These are phyloP conservation scores for Clarias magur DNA, from an alignment of 2,113 vertebrate genomes.

Conservation along the genomic window DNA sequence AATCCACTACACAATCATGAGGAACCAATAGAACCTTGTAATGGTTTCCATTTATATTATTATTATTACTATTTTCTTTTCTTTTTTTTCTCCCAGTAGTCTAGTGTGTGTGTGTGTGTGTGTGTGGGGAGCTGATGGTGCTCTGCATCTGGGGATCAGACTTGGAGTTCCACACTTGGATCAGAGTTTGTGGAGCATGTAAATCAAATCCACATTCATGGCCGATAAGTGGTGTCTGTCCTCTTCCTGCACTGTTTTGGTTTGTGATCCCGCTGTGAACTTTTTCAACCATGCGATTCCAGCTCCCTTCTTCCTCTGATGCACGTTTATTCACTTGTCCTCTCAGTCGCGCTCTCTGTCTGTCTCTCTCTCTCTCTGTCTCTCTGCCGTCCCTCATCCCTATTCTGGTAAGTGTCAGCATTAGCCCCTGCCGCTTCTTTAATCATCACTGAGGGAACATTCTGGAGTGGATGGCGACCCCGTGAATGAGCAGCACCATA, in stretches of 20 bases:
- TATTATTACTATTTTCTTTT: neutral
- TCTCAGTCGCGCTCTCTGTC: neutral
- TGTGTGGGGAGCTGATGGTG: neutral
- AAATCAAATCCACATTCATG: conserved; percentile 35
- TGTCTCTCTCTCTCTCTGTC: neutral
- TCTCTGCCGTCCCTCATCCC: neutral
- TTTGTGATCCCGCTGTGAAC: conserved; percentile 38
- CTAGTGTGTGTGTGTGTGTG: neutral
- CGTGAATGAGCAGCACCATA: conserved; percentile 40
- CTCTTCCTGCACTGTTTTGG: conserved; percentile 40
- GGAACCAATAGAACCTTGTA: conserved; percentile 14
- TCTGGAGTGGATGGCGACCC: conserved; percentile 46
- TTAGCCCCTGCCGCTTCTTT: conserved; percentile 32
- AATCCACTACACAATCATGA: neutral
- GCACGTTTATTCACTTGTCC: neutral
- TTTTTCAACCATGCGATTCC: conserved; percentile 24
- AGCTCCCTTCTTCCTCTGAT: conserved; percentile 8
- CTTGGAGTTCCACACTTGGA: conserved; percentile 19
- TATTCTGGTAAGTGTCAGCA: conserved; percentile 50
- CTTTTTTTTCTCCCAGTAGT: neutral
- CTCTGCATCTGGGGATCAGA: conserved; percentile 23
- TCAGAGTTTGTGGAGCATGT: conserved; percentile 4
- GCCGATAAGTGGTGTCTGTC: conserved; percentile 23
- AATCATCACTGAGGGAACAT: conserved; percentile 43
- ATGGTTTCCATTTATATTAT: neutral